phyloP scores from a whole-genome alignment of 2,113 vertebrate genomes.

The Zonotrichia leucophrys region DNA sequence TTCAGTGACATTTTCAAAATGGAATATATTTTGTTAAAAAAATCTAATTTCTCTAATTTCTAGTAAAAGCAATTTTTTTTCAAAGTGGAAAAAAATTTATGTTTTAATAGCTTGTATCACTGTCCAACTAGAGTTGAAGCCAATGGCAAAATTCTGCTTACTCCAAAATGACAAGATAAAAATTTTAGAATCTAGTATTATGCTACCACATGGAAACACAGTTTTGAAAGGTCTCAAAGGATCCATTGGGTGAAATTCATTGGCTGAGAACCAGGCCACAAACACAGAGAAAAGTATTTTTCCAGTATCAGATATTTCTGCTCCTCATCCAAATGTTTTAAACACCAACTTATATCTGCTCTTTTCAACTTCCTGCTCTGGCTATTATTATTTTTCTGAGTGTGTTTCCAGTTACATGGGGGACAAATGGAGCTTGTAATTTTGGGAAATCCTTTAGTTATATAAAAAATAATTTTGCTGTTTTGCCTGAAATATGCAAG shows the following conservation, averaged over 20 bases:
- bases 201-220: neutral
- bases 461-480: neutral
- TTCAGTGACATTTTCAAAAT: neutral
- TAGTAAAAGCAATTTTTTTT: neutral
- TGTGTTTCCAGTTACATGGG: neutral
- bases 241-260: neutral
- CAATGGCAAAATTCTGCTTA: neutral
- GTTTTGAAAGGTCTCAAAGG: neutral
- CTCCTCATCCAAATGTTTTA: neutral
- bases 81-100: neutral
- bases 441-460: constrained; percentile 13
- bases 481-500: neutral
- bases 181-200: neutral
- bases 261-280: neutral
- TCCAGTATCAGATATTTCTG: neutral
- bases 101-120: neutral
- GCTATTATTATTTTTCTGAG: neutral
- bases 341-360: neutral
- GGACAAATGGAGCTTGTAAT: neutral
- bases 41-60: neutral
- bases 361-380: neutral
- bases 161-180: neutral
- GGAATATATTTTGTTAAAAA: neutral
- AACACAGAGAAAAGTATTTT: neutral
- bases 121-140: neutral